Percentiles rank a stretch among this genome's conserved stretches.
phyloP scores from a whole-genome alignment of 2,113 vertebrate species.

The Ahaetulla prasina region DNA sequence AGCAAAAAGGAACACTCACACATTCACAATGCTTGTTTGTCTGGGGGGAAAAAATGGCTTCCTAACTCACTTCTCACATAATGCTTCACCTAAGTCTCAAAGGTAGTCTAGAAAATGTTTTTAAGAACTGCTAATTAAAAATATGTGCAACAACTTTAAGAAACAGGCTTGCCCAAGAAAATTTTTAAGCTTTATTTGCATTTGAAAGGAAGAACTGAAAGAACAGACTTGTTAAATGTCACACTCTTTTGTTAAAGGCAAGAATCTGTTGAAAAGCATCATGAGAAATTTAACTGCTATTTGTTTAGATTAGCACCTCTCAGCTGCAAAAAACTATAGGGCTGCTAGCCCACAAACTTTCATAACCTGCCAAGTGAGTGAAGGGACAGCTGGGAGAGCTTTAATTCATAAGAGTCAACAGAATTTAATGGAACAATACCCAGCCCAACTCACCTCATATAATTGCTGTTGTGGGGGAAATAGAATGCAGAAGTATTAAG shows the following conservation, averaged over 20 bases:
- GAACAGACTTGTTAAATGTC: slow-evolving; percentile 5
- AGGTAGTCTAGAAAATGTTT: neutral
- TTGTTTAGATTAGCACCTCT: neutral
- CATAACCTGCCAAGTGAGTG: neutral
- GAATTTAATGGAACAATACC: neutral
- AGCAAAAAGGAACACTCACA: neutral
- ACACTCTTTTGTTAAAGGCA: neutral
- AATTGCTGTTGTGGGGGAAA: neutral
- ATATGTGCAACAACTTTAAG: neutral
- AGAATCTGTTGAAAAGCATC: neutral
- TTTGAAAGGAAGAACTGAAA: neutral
- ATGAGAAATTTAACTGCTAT: neutral
- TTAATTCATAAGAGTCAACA: neutral
- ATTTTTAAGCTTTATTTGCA: neutral
- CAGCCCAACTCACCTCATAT: neutral
- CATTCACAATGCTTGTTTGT: neutral
- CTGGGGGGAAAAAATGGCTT: neutral
- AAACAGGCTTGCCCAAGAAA: neutral
- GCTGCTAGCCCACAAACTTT: neutral
- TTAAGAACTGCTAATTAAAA: neutral
- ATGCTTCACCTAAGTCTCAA: neutral
- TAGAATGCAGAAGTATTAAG: neutral
- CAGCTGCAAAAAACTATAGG: neutral
- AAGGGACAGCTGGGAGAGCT: neutral
- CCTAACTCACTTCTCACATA: neutral